Evolutionary conservation across 1,140 invertebrate species (phyloP).

Genomic region (Agrypnia vestita): DNA sequence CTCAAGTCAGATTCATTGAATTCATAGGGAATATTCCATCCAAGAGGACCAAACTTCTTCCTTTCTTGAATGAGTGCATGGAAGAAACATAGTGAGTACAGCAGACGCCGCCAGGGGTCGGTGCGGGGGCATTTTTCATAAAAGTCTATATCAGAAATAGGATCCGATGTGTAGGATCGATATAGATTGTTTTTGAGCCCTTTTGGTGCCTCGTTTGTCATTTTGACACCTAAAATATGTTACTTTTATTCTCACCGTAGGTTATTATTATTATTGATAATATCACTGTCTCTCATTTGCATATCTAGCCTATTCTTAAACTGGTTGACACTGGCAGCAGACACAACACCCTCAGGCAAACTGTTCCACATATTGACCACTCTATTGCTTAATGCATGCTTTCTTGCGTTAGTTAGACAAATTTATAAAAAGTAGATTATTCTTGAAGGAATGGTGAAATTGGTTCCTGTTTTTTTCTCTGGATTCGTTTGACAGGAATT

Average conservation of each 20-base stretch:
- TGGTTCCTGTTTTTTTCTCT: too few species aligned
- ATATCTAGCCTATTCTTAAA: too few species aligned
- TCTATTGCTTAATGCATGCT: too few species aligned
- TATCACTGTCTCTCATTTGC: too few species aligned
- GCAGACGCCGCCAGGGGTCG: conserved; percentile 87
- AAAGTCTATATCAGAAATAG: conserved; percentile 93
- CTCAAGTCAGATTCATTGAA: conserved; percentile 96
- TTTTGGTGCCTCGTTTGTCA: conserved; percentile 93
- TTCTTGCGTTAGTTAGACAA: too few species aligned
- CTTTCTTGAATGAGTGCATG: conserved; percentile 94
- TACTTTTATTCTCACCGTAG: not conserved
- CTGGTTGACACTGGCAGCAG: too few species aligned
- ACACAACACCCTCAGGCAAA: too few species aligned
- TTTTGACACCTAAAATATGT: conserved; percentile 64
- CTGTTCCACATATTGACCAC: too few species aligned
- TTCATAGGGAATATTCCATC: conserved; percentile 96
- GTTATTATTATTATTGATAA: too few species aligned
- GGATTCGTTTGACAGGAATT: too few species aligned
- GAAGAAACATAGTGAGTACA: conserved; percentile 95
- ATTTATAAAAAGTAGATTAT: too few species aligned
- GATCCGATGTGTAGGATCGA: conserved; percentile 89
- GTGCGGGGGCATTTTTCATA: conserved; percentile 84
- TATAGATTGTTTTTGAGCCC: conserved; percentile 82
- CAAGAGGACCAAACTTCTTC: conserved; percentile 92
- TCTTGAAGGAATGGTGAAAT: too few species aligned